Conservation (phyloP, 2,113 vertebrate genomes). For the Herpetotheres cachinnans region DNA sequence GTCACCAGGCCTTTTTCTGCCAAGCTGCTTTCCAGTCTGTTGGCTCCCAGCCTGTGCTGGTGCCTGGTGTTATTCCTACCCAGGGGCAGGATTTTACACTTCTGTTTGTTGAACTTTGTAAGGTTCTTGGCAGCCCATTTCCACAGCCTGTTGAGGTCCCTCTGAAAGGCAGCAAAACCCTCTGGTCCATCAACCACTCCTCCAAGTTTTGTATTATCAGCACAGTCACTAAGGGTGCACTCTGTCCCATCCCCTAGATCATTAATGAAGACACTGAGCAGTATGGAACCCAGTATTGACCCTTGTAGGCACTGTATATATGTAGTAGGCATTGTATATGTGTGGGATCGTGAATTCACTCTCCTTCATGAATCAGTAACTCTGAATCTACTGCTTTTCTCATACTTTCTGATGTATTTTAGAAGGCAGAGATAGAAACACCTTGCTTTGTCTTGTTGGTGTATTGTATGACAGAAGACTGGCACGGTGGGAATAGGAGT, state of each 20-base stretch:
- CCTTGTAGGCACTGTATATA: no score
- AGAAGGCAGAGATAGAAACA: not conserved
- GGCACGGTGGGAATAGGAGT: not conserved
- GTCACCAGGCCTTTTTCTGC: not conserved
- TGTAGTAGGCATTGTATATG: no score
- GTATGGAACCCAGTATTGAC: not conserved
- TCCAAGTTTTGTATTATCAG: not conserved
- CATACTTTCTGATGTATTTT: not conserved
- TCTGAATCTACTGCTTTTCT: not conserved
- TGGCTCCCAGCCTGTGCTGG: not conserved
- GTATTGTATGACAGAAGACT: not conserved
- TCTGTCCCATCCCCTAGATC: not conserved
- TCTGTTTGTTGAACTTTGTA: not conserved
- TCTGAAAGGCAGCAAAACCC: not conserved
- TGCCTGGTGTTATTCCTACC: not conserved
- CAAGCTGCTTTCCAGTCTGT: not conserved
- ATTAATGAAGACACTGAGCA: not conserved
- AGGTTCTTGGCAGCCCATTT: no score
- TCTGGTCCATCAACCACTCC: no score
- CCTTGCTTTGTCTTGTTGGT: not conserved
- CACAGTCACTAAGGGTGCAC: not conserved
- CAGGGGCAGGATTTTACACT: not conserved
- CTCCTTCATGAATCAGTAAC: not conserved
- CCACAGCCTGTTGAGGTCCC: not conserved
- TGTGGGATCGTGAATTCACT: not conserved